Base-by-base conservation (phyloP, 2,888 invertebrate species). In the Leptopilina myrica region DNA sequence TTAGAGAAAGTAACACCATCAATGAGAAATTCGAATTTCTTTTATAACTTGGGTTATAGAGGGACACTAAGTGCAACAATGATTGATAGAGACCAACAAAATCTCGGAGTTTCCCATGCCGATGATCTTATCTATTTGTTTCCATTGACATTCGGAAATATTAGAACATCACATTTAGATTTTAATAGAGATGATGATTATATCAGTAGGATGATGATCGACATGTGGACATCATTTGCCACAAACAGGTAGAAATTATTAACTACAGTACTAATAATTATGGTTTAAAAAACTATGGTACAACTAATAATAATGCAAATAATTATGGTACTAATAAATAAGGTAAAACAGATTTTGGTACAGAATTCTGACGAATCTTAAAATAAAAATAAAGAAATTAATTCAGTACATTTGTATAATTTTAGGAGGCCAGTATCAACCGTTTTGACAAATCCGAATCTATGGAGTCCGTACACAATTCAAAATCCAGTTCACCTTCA, bases 181-280 rank as follows among this genome's bases (percentile, higher is more conserved):
- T 73, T 53, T 7, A 56, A 33, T 4, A 33, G n/a, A 26, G n/a
- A 53, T 33, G 73, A 73, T 5, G 40, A 15, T n/a, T 9, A 9
- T 9, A 15, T 73, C 8, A 53, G 73, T 33, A 73, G 56, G 40
- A n/a, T 40, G 33, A 33, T 73, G 56, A 56, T 73, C 0, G 73
- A 73, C 9, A 14, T 73, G 33, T 73, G 73, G 73, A 73, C 73
- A 56, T 56, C 73, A 0, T 73, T 73, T 40, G 73, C 73, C 5
- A 62, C 62, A 15, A 62, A 62, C 8, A 8, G 62, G 62, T 62
- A 62, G 12, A 11, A 20, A 62, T 62, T 7, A 20, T 59, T 59
- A 59, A 33, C 5, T 2, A 33, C 5, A 3, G 33, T 3, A 33
- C 3, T 2, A 33, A 33, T 33, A 4, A 33, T 33, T 33, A 33